Evolutionary conservation across 1,140 invertebrate species (phyloP).

Genomic region (Leptopilina boulardi): DNA sequence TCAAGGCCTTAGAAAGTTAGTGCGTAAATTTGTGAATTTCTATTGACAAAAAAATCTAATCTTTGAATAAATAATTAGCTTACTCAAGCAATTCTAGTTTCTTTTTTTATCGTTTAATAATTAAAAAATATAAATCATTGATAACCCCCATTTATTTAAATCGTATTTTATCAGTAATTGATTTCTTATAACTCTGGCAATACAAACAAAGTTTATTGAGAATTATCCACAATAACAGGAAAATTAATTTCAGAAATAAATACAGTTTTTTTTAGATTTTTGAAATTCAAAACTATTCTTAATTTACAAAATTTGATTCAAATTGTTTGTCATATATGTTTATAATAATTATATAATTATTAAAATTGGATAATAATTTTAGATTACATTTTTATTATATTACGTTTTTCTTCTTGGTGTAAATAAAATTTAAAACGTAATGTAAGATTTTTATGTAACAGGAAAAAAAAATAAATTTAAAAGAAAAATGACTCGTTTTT

Average conservation of each 20-base stretch:
- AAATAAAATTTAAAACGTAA: too few species aligned
- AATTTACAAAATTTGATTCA: too few species aligned
- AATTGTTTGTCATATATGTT: too few species aligned
- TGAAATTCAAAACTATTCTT: not conserved
- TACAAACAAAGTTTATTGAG: not conserved
- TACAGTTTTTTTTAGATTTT: not conserved
- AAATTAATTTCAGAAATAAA: not conserved
- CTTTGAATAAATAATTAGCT: conserved; percentile 4
- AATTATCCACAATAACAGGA: not conserved
- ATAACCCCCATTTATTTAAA: conserved; percentile 21
- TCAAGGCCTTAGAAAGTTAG: conserved; percentile 9
- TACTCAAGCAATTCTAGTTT: not conserved
- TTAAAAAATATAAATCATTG: not conserved
- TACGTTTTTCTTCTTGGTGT: too few species aligned
- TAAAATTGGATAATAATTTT: too few species aligned
- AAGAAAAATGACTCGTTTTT: too few species aligned
- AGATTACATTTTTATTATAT: too few species aligned
- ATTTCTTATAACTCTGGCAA: conserved; percentile 4
- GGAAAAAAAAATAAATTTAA: too few species aligned
- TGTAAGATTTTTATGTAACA: too few species aligned
- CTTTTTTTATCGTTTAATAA: not conserved
- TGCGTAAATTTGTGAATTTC: not conserved
- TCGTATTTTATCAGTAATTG: conserved; percentile 24
- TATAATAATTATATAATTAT: too few species aligned
- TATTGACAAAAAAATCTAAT: not conserved